These are phyloP conservation scores for Rhinoraja longicauda DNA, from an alignment of 2,797 vertebrate genomes.

Conservation along the genomic window DNA sequence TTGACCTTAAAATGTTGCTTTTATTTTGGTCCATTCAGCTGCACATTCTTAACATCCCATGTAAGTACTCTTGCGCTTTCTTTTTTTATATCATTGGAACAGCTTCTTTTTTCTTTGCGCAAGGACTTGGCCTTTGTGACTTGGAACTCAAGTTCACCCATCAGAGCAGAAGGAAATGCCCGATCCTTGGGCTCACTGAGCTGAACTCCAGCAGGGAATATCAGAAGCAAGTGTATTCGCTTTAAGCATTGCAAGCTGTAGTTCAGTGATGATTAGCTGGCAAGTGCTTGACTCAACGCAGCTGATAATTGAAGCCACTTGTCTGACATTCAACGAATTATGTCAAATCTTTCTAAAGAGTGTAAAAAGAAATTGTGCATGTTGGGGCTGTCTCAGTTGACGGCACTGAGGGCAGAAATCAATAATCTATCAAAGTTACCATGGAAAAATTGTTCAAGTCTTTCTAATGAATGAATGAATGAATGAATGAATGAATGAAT, in stretches of 20 bases:
- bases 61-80: neutral
- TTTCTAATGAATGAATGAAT: no score
- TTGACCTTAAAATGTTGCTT: neutral
- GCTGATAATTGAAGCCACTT: constrained; percentile 28
- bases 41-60: neutral
- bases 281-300: neutral
- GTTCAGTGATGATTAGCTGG: neutral
- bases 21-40: neutral
- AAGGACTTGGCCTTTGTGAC: neutral
- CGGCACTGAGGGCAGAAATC: neutral
- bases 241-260: neutral
- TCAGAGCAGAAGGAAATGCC: neutral
- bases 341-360: neutral
- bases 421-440: neutral
- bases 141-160: neutral
- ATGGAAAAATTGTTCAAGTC: neutral
- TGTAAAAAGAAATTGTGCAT: constrained; percentile 20
- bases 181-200: neutral
- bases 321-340: constrained; percentile 16
- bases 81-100: neutral
- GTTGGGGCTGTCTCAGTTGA: neutral
- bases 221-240: constrained; percentile 13
- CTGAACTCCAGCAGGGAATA: neutral
- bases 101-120: neutral
- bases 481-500: no score